Evolutionary conservation across 2,113 vertebrate genomes (phyloP), one percentile per base, ranked within the genome.

Genomic region (Hystrix brachyura): DNA sequence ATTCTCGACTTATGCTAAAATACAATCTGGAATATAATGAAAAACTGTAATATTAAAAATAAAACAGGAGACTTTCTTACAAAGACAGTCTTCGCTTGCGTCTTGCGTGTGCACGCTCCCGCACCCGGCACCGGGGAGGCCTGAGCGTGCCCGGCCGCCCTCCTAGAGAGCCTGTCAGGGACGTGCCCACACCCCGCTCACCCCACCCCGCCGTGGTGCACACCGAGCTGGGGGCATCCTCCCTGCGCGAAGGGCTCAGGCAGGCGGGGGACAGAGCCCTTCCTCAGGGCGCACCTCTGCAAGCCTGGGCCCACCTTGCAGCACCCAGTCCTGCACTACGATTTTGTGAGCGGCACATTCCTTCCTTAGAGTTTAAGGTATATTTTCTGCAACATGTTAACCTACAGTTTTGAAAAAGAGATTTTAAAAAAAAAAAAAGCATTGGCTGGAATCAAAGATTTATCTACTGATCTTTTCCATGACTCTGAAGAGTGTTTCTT

Each of bases 11-110:
- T 59, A 87, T 21, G 71, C n/a, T 43, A 60, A 92, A 87, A 23
- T n/a, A 1, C 38, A 83, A 34, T 78, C 72, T 15, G 71, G 15
- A 69, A 53, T 23, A 34, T 1, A 74, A 65, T 18, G 5, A 74
- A 76, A 91, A 96, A 78, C 38, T 81, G 8, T 48, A 91, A 83
- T 53, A 80, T 80, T 94, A 84, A 91, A 91, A 86, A 74, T 92
- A 64, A 80, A 91, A 55, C 1, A 85, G 17, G 8, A 65, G 14
- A 81, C 3, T 13, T 34, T 48, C 38, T 38, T 38, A 38, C 38
- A 38, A 38, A 38, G 38, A 38, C 38, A 38, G 38, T 38, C 38
- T 38, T 38, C 38, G 38, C 38, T 38, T 38, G 38, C 38, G 38
- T 38, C 38, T 38, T 21, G 9, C 0, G 0, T 25, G 15, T 25